Percentiles rank a stretch among this genome's conserved stretches.
phyloP scores from a whole-genome alignment of 2,113 vertebrate species.

The Paracanthobrama guichenoti region DNA sequence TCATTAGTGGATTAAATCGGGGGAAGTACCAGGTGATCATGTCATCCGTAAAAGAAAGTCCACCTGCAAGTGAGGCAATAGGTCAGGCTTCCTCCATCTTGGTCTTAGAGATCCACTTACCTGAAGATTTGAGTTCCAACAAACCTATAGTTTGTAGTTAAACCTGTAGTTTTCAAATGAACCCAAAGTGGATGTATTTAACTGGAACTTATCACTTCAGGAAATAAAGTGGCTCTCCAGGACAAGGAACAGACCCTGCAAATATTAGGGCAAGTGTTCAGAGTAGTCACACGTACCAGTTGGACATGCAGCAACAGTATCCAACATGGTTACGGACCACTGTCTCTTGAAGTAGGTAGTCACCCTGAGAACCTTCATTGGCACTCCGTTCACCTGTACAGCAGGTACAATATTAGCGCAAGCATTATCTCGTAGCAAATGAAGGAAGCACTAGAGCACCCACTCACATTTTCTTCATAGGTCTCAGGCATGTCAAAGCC shows the following conservation, averaged over 20 bases:
- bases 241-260: not conserved
- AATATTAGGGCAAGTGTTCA: too few species aligned
- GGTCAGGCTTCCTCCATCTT: not conserved
- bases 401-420: not conserved
- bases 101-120: not conserved
- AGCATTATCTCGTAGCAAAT: too few species aligned
- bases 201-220: not conserved
- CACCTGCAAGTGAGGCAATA: slow-evolving; percentile 64
- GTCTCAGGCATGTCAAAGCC: slow-evolving; percentile 68
- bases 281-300: slow-evolving; percentile 12
- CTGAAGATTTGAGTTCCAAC: not conserved
- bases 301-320: slow-evolving; percentile 67
- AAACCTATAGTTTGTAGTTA: too few species aligned
- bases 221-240: not conserved
- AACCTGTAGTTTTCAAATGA: not conserved
- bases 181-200: not conserved
- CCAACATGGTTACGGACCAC: slow-evolving; percentile 68
- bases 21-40: slow-evolving; percentile 81
- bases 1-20: slow-evolving; percentile 67
- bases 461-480: slow-evolving; percentile 69
- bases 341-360: slow-evolving; percentile 72
- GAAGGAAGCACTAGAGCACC: fast-evolving
- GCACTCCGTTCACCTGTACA: slow-evolving; percentile 73
- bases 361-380: slow-evolving; percentile 77
- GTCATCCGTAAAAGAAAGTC: slow-evolving; percentile 62